Percentiles rank a stretch among this genome's conserved stretches.
These are phyloP conservation scores for Phorcus lineatus DNA, from an alignment of 2,888 invertebrate genomes.

Conservation along the genomic window DNA sequence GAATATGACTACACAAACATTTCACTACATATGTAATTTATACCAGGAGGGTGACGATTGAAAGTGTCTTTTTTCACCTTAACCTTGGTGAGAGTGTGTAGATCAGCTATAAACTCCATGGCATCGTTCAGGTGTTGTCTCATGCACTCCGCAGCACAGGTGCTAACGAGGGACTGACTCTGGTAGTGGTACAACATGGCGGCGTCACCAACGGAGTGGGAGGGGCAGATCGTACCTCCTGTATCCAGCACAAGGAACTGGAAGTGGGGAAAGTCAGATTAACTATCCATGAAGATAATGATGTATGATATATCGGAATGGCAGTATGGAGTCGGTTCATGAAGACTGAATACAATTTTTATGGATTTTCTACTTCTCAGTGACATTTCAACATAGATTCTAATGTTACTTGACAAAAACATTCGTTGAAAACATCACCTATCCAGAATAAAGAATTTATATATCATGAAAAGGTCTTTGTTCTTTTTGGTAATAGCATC, in stretches of 20 bases:
- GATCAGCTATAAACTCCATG: slow-evolving; percentile 95
- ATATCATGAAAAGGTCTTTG: too few relatives aligned
- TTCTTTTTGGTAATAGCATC: too few relatives aligned
- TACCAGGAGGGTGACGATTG: background rate
- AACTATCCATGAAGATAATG: too few relatives aligned
- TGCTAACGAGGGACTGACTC: slow-evolving; percentile 77
- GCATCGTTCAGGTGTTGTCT: slow-evolving; percentile 93
- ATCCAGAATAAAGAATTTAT: too few relatives aligned
- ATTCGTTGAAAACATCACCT: too few relatives aligned
- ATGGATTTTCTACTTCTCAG: too few relatives aligned
- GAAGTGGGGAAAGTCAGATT: slow-evolving; percentile 23
- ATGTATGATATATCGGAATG: too few relatives aligned
- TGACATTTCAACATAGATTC: too few relatives aligned
- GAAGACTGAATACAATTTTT: too few relatives aligned
- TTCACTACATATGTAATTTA: too few relatives aligned
- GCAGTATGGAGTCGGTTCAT: too few relatives aligned
- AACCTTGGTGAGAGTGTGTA: slow-evolving; percentile 95
- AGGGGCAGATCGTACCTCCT: slow-evolving; percentile 84
- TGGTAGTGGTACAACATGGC: slow-evolving; percentile 69
- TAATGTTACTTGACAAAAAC: too few relatives aligned
- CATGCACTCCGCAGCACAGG: slow-evolving; percentile 95
- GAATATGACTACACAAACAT: background rate
- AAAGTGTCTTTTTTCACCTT: slow-evolving; percentile 84
- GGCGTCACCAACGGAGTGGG: slow-evolving; percentile 72
- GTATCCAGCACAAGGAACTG: slow-evolving; percentile 82